phyloP scores from a whole-genome alignment of 2,113 vertebrate genomes.

The Scophthalmus maximus region DNA sequence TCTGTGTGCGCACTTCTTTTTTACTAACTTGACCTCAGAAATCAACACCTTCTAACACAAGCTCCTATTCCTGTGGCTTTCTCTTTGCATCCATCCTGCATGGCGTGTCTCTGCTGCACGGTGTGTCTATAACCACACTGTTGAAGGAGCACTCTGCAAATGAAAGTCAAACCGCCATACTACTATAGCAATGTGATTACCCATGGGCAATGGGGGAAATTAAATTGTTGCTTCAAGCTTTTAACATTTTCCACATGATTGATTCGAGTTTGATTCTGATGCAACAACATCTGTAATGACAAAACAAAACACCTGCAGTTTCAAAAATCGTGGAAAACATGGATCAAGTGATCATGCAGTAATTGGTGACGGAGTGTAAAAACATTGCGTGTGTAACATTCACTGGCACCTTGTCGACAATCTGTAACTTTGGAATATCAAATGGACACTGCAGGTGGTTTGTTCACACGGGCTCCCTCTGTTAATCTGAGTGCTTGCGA shows the following conservation, averaged over 20 bases:
- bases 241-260: not conserved
- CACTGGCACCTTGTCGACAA: constrained; percentile 8
- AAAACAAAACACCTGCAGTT: constrained; percentile 65
- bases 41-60: no score
- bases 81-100: constrained; percentile 47
- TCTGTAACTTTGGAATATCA: constrained; percentile 10
- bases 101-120: constrained; percentile 31
- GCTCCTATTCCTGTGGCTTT: constrained; percentile 12
- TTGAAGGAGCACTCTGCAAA: not conserved
- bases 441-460: constrained; percentile 63
- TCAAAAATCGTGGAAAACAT: not conserved
- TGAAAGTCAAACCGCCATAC: not conserved
- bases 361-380: no score
- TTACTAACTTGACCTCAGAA: constrained; percentile 9
- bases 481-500: constrained; percentile 12
- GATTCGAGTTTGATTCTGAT: constrained; percentile 4
- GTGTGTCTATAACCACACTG: not conserved
- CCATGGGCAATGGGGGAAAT: no score
- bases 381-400: constrained; percentile 2
- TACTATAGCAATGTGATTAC: not conserved
- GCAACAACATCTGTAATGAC: constrained; percentile 3
- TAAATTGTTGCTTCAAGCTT: no score
- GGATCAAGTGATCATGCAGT: no score
- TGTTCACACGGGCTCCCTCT: constrained; percentile 50
- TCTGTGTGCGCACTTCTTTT: not conserved